Evolutionary conservation across 2,113 vertebrate genomes (phyloP).

Genomic region (Verasper variegatus): DNA sequence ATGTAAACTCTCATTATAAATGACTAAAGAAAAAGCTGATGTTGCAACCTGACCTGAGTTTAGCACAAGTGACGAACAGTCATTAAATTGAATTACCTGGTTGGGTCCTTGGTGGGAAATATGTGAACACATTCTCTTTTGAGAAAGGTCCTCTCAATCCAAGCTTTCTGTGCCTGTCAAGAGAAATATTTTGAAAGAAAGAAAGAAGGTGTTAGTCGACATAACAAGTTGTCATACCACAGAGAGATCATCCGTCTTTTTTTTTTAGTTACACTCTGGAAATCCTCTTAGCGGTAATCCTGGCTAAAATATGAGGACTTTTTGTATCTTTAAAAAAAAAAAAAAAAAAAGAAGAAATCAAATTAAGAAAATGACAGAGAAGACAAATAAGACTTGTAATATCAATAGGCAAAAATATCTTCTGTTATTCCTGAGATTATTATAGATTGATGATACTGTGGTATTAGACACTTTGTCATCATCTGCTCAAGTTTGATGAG

Average conservation of each 20-base stretch:
- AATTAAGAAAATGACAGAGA: background rate
- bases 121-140: slow-evolving; percentile 93
- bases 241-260: slow-evolving; percentile 7
- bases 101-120: slow-evolving; percentile 90
- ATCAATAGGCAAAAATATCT: background rate
- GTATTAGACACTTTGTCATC: slow-evolving; percentile 26
- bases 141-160: slow-evolving; percentile 95
- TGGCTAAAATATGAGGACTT: slow-evolving; percentile 61
- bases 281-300: slow-evolving; percentile 81
- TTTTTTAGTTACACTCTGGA: slow-evolving; percentile 67
- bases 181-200: slow-evolving; percentile 16
- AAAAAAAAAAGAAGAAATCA: slow-evolving; percentile 8
- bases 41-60: background rate
- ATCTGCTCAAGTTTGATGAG: background rate
- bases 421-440: slow-evolving; percentile 29
- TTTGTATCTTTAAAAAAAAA: background rate
- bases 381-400: too few species aligned
- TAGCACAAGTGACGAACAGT: background rate
- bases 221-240: background rate
- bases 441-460: slow-evolving; percentile 30
- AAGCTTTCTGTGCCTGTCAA: slow-evolving; percentile 89
- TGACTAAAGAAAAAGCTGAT: background rate
- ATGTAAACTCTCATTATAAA: background rate
- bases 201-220: background rate
- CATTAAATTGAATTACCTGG: slow-evolving; percentile 82